Base-by-base conservation (phyloP, 2,113 vertebrate genomes). In the Nothoprocta perdicaria region DNA sequence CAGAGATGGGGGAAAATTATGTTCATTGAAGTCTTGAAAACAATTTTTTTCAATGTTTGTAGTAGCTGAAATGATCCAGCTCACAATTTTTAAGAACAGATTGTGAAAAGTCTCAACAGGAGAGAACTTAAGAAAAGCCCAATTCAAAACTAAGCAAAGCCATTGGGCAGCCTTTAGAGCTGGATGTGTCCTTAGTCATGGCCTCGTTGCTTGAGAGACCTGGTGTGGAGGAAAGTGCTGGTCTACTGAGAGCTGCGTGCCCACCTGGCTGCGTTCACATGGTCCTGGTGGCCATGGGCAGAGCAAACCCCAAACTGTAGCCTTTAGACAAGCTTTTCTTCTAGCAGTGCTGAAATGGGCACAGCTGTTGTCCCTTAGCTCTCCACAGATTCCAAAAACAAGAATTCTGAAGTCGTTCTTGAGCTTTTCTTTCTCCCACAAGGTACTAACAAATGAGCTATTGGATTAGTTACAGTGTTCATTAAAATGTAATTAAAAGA, bases 401-500 rank as follows among this genome's bases (percentile, higher is more conserved):
- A 80, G 69, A 83, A 84, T 81, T 74, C 40, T 53, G 72, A 77
- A 69, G 43, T 89, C 63, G 45, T 45, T 89, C 84, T 93, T 45
- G 50, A 80, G 62, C n/a, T 60, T 68, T 80, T 85, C 65, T 80
- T 92, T 78, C 86, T 78, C 77, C 93, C 93, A 88, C 62, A 79
- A 88, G 90, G 83, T 91, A 79, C 72, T 77, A 96, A 84, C 83
- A 94, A 95, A 89, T 88, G 86, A 96, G 84, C 71, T 93, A 74
- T 77, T 94, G 95, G 93, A 93, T 90, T 95, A 94, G 91, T 96
- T 96, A 88, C 93, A 96, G 89, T 86, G 96, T 95, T 88, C 94
- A 92, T 95, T 43, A 86, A 94, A 93, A 94, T 91, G 72, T 95
- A 96, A 97, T 97, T 97, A 97, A 97, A 97, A 96, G 88, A 90